Percentiles rank a stretch among this genome's conserved stretches.
Evolutionary conservation across 2,113 vertebrate genomes (phyloP).

Genomic region (Bujurquina vittata): DNA sequence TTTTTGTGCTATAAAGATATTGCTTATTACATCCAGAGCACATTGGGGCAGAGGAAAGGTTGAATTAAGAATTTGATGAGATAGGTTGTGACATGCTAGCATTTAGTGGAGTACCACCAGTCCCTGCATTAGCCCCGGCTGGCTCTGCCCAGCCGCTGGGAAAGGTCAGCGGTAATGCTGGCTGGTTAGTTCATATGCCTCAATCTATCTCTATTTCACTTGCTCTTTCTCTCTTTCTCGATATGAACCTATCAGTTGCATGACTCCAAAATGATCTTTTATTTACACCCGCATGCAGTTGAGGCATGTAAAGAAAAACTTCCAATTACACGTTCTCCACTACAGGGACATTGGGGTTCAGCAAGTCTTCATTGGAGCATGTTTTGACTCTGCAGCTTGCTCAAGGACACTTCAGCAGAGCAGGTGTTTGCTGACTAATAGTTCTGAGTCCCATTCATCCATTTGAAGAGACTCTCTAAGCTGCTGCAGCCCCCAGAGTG

Average conservation of each 20-base stretch:
- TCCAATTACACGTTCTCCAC: background rate
- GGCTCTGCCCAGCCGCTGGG: conserved; percentile 31
- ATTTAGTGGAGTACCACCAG: conserved; percentile 60
- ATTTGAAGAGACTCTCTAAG: conserved; percentile 34
- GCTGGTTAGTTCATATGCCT: conserved; percentile 32
- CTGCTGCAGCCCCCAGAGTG: background rate
- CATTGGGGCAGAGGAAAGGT: conserved; percentile 48
- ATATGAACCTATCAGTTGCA: background rate
- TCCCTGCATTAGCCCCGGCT: conserved; percentile 13
- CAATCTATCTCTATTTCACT: conserved; percentile 31
- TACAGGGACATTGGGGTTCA: background rate
- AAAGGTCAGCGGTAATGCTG: conserved; percentile 67
- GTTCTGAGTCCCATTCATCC: conserved; percentile 35
- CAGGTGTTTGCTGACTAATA: conserved; percentile 42
- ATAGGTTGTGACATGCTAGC: conserved; percentile 66
- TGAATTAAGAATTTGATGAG: conserved; percentile 65
- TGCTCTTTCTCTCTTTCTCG: background rate
- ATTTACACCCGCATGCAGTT: background rate
- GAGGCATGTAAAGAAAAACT: background rate
- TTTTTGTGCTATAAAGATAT: conserved; percentile 42
- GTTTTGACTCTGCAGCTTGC: conserved; percentile 33
- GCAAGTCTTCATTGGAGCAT: background rate
- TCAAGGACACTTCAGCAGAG: conserved; percentile 59
- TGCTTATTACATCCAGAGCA: conserved; percentile 49
- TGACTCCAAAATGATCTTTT: background rate